Percentiles rank a stretch among this genome's conserved stretches.
Evolutionary conservation across 23 tunicate genomes (phyloP).

Genomic region (Trididemnum clinides): DNA sequence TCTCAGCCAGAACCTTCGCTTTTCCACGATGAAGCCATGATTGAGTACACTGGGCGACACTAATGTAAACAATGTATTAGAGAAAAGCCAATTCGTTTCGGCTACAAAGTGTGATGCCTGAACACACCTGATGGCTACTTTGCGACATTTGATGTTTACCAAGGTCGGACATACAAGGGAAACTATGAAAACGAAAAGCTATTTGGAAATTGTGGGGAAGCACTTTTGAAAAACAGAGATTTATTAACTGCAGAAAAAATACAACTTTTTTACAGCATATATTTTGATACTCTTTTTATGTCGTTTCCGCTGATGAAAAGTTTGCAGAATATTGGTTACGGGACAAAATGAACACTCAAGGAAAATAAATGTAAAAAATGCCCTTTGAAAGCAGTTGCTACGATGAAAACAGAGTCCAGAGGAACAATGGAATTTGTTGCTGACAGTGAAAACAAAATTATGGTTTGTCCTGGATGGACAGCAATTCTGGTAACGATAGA

Average conservation of each 20-base stretch:
- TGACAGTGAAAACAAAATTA: conserved; percentile 6
- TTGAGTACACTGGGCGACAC: conserved; percentile 8
- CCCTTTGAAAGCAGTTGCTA: conserved; percentile 3
- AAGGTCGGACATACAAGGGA: not conserved
- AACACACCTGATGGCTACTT: conserved; percentile 6
- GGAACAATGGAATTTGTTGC: conserved; percentile 5
- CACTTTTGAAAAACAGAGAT: conserved; percentile 1
- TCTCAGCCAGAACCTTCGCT: not conserved
- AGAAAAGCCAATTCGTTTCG: conserved; percentile 11
- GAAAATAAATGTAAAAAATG: conserved; percentile 4
- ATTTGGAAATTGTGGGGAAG: not conserved
- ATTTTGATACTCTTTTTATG: conserved; percentile 5
- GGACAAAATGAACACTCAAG: not conserved
- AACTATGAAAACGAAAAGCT: not conserved
- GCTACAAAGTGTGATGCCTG: conserved; percentile 18
- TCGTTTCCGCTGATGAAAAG: conserved; percentile 4
- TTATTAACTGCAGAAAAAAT: not conserved
- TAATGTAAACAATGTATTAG: conserved; percentile 6
- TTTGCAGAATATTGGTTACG: not conserved
- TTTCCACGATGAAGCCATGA: conserved; percentile 19
- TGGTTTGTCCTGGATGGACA: conserved; percentile 18
- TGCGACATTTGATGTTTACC: not conserved
- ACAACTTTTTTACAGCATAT: not conserved
- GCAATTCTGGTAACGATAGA: not conserved
- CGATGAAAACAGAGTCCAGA: conserved; percentile 6